Base-by-base conservation (phyloP, 2,797 vertebrate genomes). In the Leptoclinus maculatus region DNA sequence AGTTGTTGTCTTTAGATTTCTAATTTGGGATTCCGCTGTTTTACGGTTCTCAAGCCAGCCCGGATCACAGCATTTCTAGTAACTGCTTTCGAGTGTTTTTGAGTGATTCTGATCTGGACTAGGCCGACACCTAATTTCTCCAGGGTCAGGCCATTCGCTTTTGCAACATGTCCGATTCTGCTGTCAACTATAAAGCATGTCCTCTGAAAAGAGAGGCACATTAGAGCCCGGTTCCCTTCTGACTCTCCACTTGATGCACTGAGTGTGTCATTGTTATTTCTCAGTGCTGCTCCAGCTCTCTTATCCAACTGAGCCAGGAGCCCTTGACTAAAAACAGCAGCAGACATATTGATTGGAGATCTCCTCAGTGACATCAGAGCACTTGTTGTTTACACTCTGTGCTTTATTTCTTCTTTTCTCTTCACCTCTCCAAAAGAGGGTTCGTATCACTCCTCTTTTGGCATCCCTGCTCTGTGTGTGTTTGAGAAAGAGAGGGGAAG, bases 1-100 rank as follows among this genome's bases (percentile, higher is more conserved):
- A 88, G 36, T 74, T 90, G 83, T 88, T 91, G 86, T 85, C 82
- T 91, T 86, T 92, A 87, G 90, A 84, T 86, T 90, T 86, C 90
- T 91, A 93, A 92, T 89, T 93, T 87, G 45, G 83, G 85, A 87
- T n/a, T 5, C 54, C 29, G 70, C 77, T 66, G 58, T 66, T 88
- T 83, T 78, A 83, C 78, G 83, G 74, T 76, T 78, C 75, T 57
- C 25, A 0, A 73, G 71, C 23, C 54, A 73, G 71, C 23, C 54
- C 14, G 58, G 68, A 77, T 66, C 77, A 34, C 43, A 25, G 78
- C 27, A 38, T 66, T 72, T 83, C 62, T 66, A 71, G 36, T 49
- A 66, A 23, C 51, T 49, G 4, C 32, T 36, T 76, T 57, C 76
- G 65, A 51, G 65, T 27, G 25, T 71, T 34, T 68, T 72, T 16